A percentile compares a stretch with the other conserved stretches of the same genome.
Conservation (phyloP, 2,888 invertebrate species). For the Reticulitermes lucifugus region DNA sequence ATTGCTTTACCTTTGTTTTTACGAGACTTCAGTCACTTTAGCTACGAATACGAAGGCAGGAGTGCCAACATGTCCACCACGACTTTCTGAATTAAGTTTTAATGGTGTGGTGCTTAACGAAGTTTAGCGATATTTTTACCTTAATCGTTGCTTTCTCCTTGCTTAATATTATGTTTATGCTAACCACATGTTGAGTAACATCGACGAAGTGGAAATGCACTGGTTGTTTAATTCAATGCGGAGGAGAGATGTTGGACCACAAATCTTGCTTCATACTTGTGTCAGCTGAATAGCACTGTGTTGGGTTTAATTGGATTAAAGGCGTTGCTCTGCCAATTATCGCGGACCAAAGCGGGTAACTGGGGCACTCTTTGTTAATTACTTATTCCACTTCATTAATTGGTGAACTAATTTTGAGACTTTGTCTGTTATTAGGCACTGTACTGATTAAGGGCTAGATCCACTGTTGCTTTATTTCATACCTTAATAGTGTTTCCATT, state of each 20-base stretch:
- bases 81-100: too few relatives aligned
- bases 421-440: not conserved
- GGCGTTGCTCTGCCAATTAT: not conserved
- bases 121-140: too few relatives aligned
- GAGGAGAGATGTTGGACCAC: not conserved
- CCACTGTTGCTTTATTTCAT: not conserved
- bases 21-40: too few relatives aligned
- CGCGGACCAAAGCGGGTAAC: not conserved
- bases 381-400: conserved; percentile 9
- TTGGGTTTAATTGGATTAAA: conserved; percentile 2
- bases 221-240: not conserved
- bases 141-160: too few relatives aligned
- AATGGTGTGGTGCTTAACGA: too few relatives aligned
- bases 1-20: too few relatives aligned
- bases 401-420: not conserved
- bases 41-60: too few relatives aligned
- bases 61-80: too few relatives aligned
- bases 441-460: not conserved
- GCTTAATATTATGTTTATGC: too few relatives aligned
- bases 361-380: not conserved
- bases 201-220: not conserved
- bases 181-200: not conserved
- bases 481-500: too few relatives aligned
- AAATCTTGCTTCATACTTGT: conserved; percentile 4
- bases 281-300: not conserved